Conservation (phyloP, 2,888 invertebrate species). For the Rhagonycha lutea region DNA sequence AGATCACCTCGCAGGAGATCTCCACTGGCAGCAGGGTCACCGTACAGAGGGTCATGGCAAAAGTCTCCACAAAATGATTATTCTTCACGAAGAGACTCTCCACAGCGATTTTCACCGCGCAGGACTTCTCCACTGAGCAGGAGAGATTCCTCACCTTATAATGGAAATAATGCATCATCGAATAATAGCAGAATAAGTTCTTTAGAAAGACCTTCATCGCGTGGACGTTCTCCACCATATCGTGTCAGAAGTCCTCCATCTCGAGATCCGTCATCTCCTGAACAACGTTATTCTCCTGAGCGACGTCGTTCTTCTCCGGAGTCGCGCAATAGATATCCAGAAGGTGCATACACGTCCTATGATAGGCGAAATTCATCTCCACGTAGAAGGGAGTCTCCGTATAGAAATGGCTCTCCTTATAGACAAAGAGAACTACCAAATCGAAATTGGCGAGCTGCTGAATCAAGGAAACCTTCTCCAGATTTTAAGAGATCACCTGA, state of each 20-base stretch:
- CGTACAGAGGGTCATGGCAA: not conserved
- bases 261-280: slow-evolving; percentile 5
- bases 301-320: slow-evolving; percentile 25
- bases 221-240: slow-evolving; percentile 18
- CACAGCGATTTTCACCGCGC: slow-evolving; percentile 10
- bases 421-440: slow-evolving; percentile 22
- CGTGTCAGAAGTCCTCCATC: slow-evolving; percentile 1
- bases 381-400: slow-evolving; percentile 19
- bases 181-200: slow-evolving; percentile 3
- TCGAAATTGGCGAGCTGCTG: slow-evolving; percentile 17
- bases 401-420: not conserved
- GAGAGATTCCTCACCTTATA: slow-evolving; percentile 6
- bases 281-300: too few relatives aligned
- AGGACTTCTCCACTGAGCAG: slow-evolving; percentile 15
- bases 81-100: slow-evolving; percentile 22
- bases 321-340: slow-evolving; percentile 20
- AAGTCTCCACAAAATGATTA: not conserved
- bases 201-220: not conserved
- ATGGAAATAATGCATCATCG: slow-evolving; percentile 14
- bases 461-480: not conserved
- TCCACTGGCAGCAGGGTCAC: slow-evolving; percentile 13
- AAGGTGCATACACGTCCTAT: not conserved
- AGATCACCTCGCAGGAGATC: slow-evolving; percentile 22
- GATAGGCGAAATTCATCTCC: slow-evolving; percentile 19
- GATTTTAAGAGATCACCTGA: not conserved